Evolutionary conservation across 2,797 vertebrate species (phyloP), one percentile per base, ranked within the genome.

Genomic region (Eospalax fontanierii): DNA sequence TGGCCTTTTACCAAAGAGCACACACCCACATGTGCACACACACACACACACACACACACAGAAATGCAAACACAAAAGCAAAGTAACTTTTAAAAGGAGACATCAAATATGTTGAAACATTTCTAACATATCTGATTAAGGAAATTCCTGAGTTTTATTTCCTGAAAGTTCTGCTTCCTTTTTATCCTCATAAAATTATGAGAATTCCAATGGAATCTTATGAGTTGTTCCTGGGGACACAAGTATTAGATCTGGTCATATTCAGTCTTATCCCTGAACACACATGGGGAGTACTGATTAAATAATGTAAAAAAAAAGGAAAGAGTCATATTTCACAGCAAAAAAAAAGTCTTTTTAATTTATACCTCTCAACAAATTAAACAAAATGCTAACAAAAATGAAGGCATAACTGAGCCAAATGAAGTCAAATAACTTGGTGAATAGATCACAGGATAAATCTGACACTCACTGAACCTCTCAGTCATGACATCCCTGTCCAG

Each of bases 341-440:
- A 93, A 86, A 33, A 82, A 93, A 86, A 33, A 68, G 38, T 38
- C 75, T 43, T 87, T 74, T 26, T 78, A 54, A 21, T 46, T 50
- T 24, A 7, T 82, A 65, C 26, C 4, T 80, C 15, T 79, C 28
- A 12, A 6, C 12, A 73, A 26, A 74, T 50, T 66, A 74, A 91
- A 79, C 43, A 30, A 9, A 26, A 9, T 24, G n/a, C 26, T 22
- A 70, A 59, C n/a, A 54, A 28, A 38, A 71, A 61, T 38, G 10
- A 19, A 7, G 18, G 0, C 4, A 19, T n/a, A 6, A 50, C 68
- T 89, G 87, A 19, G 33, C 21, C 33, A 61, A 82, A 43, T n/a
- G 12, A 33, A 70, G 54, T 15, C 21, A 40, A 24, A 91, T 18
- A 71, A 11, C 18, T n/a, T 63, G 10, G 15, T 43, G n/a, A 81